Conservation (phyloP, 2,113 vertebrate genomes). For the Aegypius monachus region DNA sequence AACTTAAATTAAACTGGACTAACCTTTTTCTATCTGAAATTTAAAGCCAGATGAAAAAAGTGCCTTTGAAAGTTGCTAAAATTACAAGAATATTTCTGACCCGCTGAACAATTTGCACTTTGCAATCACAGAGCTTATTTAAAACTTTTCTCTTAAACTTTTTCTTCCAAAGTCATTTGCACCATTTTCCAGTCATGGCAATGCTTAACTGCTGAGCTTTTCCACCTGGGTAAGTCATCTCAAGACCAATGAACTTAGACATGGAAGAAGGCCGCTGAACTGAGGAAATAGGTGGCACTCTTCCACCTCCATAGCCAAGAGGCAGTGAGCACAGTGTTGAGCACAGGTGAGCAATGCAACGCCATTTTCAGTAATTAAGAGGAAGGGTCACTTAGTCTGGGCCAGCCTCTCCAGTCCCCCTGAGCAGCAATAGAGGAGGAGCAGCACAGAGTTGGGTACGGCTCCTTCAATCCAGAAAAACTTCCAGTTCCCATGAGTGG, state of each 20-base stretch:
- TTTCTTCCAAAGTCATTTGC: background rate
- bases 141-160: background rate
- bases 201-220: background rate
- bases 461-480: background rate
- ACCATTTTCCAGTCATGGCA: background rate
- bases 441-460: rapidly evolving
- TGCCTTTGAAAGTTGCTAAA: background rate
- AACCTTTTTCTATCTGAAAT: background rate
- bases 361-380: background rate
- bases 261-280: background rate
- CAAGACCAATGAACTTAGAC: background rate
- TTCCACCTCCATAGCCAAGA: background rate
- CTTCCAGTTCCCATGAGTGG: background rate
- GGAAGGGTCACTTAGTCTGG: background rate
- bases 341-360: background rate
- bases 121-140: background rate
- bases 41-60: background rate
- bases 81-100: background rate
- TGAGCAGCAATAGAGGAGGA: background rate
- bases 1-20: background rate
- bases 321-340: background rate
- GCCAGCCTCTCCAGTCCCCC: background rate
- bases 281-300: background rate
- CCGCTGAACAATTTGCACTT: background rate
- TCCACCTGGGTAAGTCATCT: background rate